phyloP scores from a whole-genome alignment of 2,888 invertebrate genomes.

The Scaptomyza flava region DNA sequence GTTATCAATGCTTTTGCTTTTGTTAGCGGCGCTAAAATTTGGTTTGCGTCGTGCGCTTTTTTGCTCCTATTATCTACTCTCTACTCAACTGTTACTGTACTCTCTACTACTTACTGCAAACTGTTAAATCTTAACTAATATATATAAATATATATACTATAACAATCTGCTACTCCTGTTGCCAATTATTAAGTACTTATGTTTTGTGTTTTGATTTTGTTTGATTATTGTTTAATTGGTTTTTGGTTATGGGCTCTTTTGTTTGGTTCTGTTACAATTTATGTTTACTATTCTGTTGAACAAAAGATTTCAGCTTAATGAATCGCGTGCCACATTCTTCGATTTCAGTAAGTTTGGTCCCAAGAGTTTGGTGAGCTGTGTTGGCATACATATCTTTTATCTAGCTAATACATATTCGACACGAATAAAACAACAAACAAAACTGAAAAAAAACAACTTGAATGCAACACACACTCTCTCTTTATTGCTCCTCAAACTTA shows the following conservation, averaged over 20 bases:
- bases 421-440: conserved; percentile 34
- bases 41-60: conserved; percentile 64
- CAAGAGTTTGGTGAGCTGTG: conserved; percentile 25
- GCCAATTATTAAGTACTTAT: conserved; percentile 33
- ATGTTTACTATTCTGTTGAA: conserved; percentile 54
- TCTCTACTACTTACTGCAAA: conserved; percentile 25
- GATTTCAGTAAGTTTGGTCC: conserved; percentile 53
- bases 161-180: conserved; percentile 44
- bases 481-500: conserved; percentile 17
- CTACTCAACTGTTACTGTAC: conserved; percentile 30
- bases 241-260: conserved; percentile 49
- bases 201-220: conserved; percentile 36
- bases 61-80: conserved; percentile 46
- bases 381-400: conserved; percentile 15
- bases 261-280: conserved; percentile 25
- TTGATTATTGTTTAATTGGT: conserved; percentile 17
- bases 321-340: conserved; percentile 45
- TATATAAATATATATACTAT: conserved; percentile 1
- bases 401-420: conserved; percentile 13
- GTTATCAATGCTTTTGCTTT: conserved; percentile 76
- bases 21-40: conserved; percentile 51
- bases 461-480: conserved; percentile 58
- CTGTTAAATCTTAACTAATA: conserved; percentile 21
- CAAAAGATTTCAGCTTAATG: conserved; percentile 64
- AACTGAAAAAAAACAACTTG: conserved; percentile 41